phyloP scores from a whole-genome alignment of 2,888 invertebrate genomes.

The Eudemis profundana region DNA sequence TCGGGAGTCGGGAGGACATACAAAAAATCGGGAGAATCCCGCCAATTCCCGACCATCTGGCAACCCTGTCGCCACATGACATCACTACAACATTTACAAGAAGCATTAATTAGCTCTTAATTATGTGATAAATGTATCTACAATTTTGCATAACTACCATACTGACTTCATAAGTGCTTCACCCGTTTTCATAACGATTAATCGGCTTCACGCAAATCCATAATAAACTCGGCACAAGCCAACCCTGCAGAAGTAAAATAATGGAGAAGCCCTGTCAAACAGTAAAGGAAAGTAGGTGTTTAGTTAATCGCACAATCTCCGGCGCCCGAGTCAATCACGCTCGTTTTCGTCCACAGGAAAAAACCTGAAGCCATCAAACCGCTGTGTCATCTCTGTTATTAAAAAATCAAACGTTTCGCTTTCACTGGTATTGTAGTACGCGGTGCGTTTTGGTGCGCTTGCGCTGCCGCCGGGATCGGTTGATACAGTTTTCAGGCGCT shows the following conservation, averaged over 20 bases:
- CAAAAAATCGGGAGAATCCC: no score
- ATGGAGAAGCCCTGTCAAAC: slow-evolving; percentile 1
- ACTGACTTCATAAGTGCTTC: no score
- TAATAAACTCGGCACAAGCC: no score
- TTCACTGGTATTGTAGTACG: slow-evolving; percentile 72
- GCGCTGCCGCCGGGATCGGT: slow-evolving; percentile 10
- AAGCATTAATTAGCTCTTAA: no score
- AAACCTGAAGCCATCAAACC: slow-evolving; percentile 52
- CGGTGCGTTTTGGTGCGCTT: slow-evolving; percentile 46
- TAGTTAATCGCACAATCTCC: slow-evolving; percentile 18
- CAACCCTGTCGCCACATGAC: no score
- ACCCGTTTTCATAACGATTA: no score
- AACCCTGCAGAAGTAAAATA: not conserved
- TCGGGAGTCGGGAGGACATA: no score
- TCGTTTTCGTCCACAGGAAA: slow-evolving; percentile 59
- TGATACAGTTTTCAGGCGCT: not conserved
- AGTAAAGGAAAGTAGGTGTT: slow-evolving; percentile 34
- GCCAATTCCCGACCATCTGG: no score
- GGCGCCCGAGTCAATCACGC: slow-evolving; percentile 61
- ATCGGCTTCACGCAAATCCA: no score
- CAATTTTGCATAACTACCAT: no score
- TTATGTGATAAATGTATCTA: no score
- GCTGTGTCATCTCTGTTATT: slow-evolving; percentile 78
- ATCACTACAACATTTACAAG: no score
- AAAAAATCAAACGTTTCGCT: slow-evolving; percentile 78